These are phyloP conservation scores for Ectemnius continuus DNA, from an alignment of 2,888 invertebrate species.

Conservation along the genomic window DNA sequence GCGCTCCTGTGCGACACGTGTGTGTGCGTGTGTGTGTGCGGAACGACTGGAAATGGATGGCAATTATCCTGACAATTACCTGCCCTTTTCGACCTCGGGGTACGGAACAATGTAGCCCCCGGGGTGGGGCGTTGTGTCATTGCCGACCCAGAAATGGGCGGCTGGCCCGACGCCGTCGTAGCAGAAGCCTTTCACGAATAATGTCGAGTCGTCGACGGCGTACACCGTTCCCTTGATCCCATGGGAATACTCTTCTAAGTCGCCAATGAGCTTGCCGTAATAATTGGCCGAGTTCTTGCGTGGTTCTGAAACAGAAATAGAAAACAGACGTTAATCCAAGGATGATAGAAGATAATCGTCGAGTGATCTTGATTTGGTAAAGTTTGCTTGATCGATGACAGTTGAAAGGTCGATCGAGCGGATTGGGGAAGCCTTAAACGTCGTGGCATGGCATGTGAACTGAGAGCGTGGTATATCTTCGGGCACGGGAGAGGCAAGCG, in stretches of 20 bases:
- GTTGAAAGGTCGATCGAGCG: neutral
- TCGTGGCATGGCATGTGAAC: constrained; percentile 62
- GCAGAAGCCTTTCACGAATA: constrained; percentile 91
- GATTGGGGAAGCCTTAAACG: neutral
- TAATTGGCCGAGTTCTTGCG: constrained; percentile 77
- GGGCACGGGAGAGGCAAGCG: no score
- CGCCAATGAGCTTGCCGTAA: constrained; percentile 88
- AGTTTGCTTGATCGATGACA: neutral
- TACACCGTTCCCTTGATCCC: constrained; percentile 90
- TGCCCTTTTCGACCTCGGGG: constrained; percentile 89
- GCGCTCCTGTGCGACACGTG: no score
- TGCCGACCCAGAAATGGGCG: constrained; percentile 95
- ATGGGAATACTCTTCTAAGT: constrained; percentile 86
- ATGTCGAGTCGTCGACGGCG: constrained; percentile 92
- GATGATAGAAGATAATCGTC: neutral
- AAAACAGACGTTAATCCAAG: neutral
- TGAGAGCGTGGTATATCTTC: neutral
- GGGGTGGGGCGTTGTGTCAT: constrained; percentile 87
- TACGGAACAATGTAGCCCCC: constrained; percentile 92
- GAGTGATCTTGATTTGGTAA: neutral
- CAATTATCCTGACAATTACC: constrained; percentile 80
- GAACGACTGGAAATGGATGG: no score
- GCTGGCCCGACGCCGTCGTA: constrained; percentile 94
- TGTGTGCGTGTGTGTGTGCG: no score
- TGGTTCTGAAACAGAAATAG: constrained; percentile 57